Conservation (phyloP, 2,888 invertebrate genomes). For the Iphiclides podalirius region DNA sequence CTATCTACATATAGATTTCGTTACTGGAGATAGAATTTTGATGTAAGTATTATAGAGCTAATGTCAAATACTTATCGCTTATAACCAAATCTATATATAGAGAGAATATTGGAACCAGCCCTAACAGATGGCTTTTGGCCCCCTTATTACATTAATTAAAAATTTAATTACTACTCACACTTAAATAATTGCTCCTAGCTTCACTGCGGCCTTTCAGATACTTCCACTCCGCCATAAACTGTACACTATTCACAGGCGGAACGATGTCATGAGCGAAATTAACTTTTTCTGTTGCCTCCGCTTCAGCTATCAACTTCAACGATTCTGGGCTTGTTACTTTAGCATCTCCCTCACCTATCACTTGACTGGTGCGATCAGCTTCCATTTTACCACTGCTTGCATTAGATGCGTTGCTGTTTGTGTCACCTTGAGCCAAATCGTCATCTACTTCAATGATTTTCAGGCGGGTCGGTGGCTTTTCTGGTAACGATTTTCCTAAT, state of each 20-base stretch:
- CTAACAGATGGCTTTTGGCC: too few species aligned
- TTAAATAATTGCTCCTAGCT: conserved; percentile 81
- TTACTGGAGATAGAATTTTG: too few species aligned
- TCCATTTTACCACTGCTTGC: conserved; percentile 27
- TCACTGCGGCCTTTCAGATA: conserved; percentile 67
- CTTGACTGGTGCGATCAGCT: conserved; percentile 23
- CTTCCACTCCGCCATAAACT: conserved; percentile 84
- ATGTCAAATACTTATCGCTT: too few species aligned
- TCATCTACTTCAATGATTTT: conserved; percentile 54
- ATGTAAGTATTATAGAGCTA: too few species aligned
- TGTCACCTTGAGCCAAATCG: conserved; percentile 42
- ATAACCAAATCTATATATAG: too few species aligned
- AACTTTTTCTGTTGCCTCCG: conserved; percentile 37
- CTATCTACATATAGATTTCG: too few species aligned
- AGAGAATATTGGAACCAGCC: too few species aligned
- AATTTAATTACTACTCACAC: conserved; percentile 76
- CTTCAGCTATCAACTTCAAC: conserved; percentile 44
- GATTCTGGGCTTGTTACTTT: conserved; percentile 43
- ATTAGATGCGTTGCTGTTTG: conserved; percentile 46
- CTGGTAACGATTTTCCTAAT: conserved; percentile 43
- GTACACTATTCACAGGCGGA: conserved; percentile 82
- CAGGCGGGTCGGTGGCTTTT: conserved; percentile 49
- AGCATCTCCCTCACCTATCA: conserved; percentile 18
- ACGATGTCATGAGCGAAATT: conserved; percentile 34
- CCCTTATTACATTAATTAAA: too few species aligned